Evolutionary conservation across 2,888 invertebrate species (phyloP).

Genomic region (Terebella lapidaria): DNA sequence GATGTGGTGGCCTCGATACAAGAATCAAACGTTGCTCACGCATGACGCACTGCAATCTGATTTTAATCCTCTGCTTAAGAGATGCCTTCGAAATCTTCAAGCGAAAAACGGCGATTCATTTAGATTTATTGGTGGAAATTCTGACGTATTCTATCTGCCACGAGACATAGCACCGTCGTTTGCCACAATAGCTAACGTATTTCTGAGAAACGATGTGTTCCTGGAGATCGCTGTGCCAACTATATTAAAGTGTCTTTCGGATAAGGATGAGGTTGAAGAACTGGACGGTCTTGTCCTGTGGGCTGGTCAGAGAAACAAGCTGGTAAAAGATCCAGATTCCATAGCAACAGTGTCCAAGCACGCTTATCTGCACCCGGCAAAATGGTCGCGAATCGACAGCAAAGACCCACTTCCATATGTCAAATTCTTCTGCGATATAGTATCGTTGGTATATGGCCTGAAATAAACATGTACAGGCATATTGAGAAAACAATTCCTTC

Average conservation of each 20-base stretch:
- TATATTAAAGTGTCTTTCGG: conserved; percentile 16
- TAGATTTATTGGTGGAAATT: conserved; percentile 19
- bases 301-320: too few species aligned
- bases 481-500: too few species aligned
- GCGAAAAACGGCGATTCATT: conserved; percentile 17
- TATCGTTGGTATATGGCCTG: too few species aligned
- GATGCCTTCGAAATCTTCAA: neutral
- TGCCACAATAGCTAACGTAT: conserved; percentile 13
- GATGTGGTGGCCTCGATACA: conserved; percentile 24
- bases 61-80: neutral
- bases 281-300: conserved; percentile 12
- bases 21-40: conserved; percentile 6
- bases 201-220: conserved; percentile 20
- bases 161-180: conserved; percentile 15
- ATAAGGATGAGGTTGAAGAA: conserved; percentile 7
- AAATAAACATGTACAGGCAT: too few species aligned
- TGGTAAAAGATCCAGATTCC: too few species aligned
- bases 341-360: too few species aligned
- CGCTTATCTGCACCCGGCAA: conserved; percentile 22
- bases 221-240: conserved; percentile 26
- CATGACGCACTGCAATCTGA: conserved; percentile 5
- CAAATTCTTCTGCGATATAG: too few species aligned
- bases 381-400: conserved; percentile 17
- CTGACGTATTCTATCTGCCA: conserved; percentile 26
- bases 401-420: too few species aligned